These are phyloP conservation scores for Bujurquina vittata DNA, from an alignment of 2,113 vertebrate species.

Conservation along the genomic window DNA sequence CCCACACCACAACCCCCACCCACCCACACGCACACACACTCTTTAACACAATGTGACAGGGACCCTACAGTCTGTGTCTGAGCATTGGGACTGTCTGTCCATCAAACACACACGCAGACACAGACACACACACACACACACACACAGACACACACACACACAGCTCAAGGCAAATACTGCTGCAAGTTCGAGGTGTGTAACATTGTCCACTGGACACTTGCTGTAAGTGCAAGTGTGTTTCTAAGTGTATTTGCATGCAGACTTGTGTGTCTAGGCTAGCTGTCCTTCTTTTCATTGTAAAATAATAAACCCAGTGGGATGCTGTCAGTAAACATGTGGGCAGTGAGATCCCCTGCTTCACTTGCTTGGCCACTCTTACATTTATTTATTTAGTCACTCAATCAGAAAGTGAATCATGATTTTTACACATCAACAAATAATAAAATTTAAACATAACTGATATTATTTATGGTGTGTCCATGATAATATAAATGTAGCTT, in stretches of 20 bases:
- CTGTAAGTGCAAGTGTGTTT: constrained; percentile 34
- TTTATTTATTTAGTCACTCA: constrained; percentile 49
- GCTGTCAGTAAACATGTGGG: constrained; percentile 61
- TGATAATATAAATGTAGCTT: background rate
- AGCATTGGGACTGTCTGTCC: constrained; percentile 64
- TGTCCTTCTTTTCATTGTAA: constrained; percentile 50
- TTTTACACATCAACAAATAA: constrained; percentile 11
- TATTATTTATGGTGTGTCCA: background rate
- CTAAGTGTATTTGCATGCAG: constrained; percentile 8
- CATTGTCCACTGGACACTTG: constrained; percentile 64
- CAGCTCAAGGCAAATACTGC: constrained; percentile 55
- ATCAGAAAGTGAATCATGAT: constrained; percentile 18
- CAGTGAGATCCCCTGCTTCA: constrained; percentile 39
- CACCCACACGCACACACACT: constrained; percentile 4
- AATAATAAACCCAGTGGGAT: constrained; percentile 60
- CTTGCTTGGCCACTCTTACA: constrained; percentile 47
- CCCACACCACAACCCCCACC: too few species aligned
- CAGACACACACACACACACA: too few species aligned
- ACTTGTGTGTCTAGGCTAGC: constrained; percentile 36
- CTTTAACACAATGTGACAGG: constrained; percentile 77
- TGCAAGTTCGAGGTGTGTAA: constrained; percentile 61
- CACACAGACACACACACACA: constrained; percentile 47
- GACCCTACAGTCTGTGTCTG: constrained; percentile 79
- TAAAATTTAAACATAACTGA: constrained; percentile 1
- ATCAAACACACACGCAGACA: constrained; percentile 52